A percentile compares a stretch with the other conserved stretches of the same genome.
Evolutionary conservation across 2,888 invertebrate genomes (phyloP).

Genomic region (Scaptomyza tumidula): DNA sequence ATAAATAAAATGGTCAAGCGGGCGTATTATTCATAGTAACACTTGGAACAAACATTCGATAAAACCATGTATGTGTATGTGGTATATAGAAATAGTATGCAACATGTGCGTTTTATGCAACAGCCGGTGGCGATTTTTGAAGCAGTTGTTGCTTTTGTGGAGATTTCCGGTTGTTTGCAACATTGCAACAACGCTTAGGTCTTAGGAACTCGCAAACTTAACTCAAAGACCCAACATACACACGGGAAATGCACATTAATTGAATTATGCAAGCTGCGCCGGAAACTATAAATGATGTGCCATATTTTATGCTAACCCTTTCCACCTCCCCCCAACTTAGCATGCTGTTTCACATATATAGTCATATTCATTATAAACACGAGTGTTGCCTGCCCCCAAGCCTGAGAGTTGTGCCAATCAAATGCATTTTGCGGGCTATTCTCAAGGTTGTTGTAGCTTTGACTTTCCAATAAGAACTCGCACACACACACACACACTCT

Average conservation of each 20-base stretch:
- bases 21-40: slow-evolving; percentile 42
- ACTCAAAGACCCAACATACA: slow-evolving; percentile 19
- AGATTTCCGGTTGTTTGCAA: slow-evolving; percentile 57
- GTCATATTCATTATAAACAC: slow-evolving; percentile 34
- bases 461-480: slow-evolving; percentile 75
- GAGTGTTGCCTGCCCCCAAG: slow-evolving; percentile 27
- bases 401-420: slow-evolving; percentile 57
- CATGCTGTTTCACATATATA: slow-evolving; percentile 11
- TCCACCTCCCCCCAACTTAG: not conserved
- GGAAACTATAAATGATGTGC: slow-evolving; percentile 78
- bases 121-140: slow-evolving; percentile 47
- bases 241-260: slow-evolving; percentile 74
- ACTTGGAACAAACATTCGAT: slow-evolving; percentile 39
- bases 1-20: slow-evolving; percentile 24
- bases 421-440: slow-evolving; percentile 51
- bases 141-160: slow-evolving; percentile 35
- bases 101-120: slow-evolving; percentile 41
- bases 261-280: slow-evolving; percentile 70
- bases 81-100: not conserved
- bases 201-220: slow-evolving; percentile 49
- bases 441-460: slow-evolving; percentile 66
- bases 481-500: slow-evolving; percentile 19
- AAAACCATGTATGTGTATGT: slow-evolving; percentile 17
- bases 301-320: slow-evolving; percentile 59
- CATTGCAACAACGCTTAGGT: slow-evolving; percentile 15